Conservation (phyloP, 2,888 invertebrate genomes). For the Agrotis ipsilon region DNA sequence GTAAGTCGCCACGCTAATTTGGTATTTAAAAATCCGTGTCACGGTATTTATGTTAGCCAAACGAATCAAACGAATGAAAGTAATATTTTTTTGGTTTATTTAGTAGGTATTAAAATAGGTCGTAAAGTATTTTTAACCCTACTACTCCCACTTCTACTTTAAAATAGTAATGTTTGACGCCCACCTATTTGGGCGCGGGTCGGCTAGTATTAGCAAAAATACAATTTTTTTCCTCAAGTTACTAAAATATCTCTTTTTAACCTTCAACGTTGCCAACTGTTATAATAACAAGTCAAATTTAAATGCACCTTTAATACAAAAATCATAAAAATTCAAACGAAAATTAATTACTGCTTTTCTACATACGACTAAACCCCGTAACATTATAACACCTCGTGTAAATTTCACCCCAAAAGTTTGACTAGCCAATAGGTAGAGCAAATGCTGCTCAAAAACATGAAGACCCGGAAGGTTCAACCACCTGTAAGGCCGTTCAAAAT, state of each 20-base stretch:
- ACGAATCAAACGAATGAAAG: no score
- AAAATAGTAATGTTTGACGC: no score
- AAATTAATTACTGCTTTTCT: not conserved
- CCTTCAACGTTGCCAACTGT: not conserved
- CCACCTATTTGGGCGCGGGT: no score
- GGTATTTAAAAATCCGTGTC: no score
- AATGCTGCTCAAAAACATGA: constrained; percentile 16
- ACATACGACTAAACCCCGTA: not conserved
- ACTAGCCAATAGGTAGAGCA: not conserved
- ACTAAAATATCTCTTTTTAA: not conserved
- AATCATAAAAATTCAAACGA: not conserved
- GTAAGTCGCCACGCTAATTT: not conserved
- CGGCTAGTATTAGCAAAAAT: no score
- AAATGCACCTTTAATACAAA: not conserved
- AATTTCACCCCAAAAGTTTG: constrained; percentile 5
- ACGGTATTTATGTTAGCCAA: no score
- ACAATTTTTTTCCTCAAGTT: no score
- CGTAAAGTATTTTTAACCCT: no score
- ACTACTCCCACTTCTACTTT: no score
- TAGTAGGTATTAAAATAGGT: no score
- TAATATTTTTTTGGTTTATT: no score
- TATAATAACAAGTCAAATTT: no score
- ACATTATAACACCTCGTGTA: not conserved
- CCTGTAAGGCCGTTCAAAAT: constrained; percentile 44
- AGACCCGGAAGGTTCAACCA: constrained; percentile 33